Percentiles rank a stretch among this genome's conserved stretches.
phyloP scores from a whole-genome alignment of 2,797 vertebrate genomes.

The Bufotes viridis region DNA sequence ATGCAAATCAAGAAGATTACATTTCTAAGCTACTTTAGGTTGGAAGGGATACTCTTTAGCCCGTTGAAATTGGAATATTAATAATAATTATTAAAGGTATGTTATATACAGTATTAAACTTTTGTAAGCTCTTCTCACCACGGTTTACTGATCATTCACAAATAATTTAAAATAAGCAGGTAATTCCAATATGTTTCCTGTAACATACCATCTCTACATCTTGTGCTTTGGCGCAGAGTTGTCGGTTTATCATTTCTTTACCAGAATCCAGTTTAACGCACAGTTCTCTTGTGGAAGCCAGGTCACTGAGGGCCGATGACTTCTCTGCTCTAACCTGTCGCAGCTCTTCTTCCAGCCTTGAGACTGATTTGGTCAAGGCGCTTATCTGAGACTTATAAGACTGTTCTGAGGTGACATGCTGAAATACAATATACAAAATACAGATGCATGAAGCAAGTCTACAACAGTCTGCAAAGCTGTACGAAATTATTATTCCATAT shows the following conservation, averaged over 20 bases:
- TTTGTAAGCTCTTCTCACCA: not conserved
- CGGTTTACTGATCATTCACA: not conserved
- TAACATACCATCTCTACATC: slow-evolving; percentile 72
- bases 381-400: slow-evolving; percentile 72
- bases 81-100: not conserved
- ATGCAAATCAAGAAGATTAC: not conserved
- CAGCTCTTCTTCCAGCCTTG: slow-evolving; percentile 76
- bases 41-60: not conserved
- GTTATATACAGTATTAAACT: not conserved
- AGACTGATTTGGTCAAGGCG: slow-evolving; percentile 71
- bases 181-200: not conserved
- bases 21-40: not conserved
- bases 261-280: slow-evolving; percentile 77
- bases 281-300: slow-evolving; percentile 75
- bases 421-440: slow-evolving; percentile 44
- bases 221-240: slow-evolving; percentile 70
- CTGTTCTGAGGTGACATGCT: slow-evolving; percentile 74
- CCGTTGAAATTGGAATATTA: not conserved
- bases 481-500: not conserved
- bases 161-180: not conserved
- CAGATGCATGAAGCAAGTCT: not conserved
- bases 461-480: not conserved
- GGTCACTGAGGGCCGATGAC: slow-evolving; percentile 71
- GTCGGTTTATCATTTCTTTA: slow-evolving; percentile 75
- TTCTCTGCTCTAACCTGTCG: slow-evolving; percentile 70